Percentiles rank a stretch among this genome's conserved stretches.
Conservation (phyloP, 2,888 invertebrate species). For the Ommatoiulus sabulosus region DNA sequence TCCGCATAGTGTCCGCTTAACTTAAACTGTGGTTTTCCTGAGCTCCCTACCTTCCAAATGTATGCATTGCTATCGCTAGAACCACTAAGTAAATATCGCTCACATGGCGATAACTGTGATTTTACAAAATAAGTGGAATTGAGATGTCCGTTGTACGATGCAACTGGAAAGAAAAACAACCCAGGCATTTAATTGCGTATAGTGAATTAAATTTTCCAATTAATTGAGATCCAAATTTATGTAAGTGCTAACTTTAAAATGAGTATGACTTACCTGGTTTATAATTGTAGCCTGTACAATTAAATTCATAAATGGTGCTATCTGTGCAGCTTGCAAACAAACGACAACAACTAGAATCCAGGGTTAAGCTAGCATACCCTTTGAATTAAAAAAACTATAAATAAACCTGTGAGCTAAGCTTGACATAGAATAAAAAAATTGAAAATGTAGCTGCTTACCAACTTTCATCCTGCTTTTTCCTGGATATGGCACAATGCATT, state of each 20-base stretch:
- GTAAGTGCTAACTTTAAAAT: not conserved
- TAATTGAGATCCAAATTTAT: not conserved
- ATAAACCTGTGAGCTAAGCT: not conserved
- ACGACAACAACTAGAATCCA: conserved; percentile 77
- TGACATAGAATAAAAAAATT: not conserved
- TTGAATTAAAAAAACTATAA: conserved; percentile 42
- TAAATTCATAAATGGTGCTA: conserved; percentile 86
- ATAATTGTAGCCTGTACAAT: conserved; percentile 77
- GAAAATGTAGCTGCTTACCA: conserved; percentile 62
- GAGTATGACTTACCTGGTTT: conserved; percentile 64
- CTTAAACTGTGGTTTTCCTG: conserved; percentile 74
- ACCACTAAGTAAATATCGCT: conserved; percentile 85
- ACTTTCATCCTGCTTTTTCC: conserved; percentile 76
- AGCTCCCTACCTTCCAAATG: conserved; percentile 74
- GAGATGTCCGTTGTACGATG: conserved; percentile 76
- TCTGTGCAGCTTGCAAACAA: conserved; percentile 91
- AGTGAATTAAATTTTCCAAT: not conserved
- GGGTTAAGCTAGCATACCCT: conserved; percentile 77
- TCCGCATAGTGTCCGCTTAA: conserved; percentile 84
- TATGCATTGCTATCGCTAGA: conserved; percentile 88
- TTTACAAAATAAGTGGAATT: conserved; percentile 88
- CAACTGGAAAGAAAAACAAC: conserved; percentile 60
- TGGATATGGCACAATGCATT: conserved; percentile 79
- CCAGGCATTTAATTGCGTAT: not conserved
- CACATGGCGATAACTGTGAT: conserved; percentile 83